phyloP scores from a whole-genome alignment of 2,888 invertebrate genomes.

The Athripsodes cinereus region DNA sequence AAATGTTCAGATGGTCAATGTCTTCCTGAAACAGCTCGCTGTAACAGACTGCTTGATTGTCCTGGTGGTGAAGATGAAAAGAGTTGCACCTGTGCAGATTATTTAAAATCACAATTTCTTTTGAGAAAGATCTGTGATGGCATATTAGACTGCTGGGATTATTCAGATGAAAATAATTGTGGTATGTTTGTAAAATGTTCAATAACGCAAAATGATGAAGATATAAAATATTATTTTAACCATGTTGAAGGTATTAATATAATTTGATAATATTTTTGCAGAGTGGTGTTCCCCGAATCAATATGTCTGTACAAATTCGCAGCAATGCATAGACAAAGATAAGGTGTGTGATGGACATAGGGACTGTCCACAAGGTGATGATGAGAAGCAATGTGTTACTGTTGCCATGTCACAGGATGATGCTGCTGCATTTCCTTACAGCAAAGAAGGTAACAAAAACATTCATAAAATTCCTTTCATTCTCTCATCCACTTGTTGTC shows the following conservation, averaged over 20 bases:
- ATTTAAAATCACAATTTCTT: conserved; percentile 61
- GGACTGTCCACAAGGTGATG: conserved; percentile 69
- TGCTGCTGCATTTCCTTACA: conserved; percentile 56
- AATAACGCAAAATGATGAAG: too few relatives aligned
- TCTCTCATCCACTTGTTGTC: background rate
- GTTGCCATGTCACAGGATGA: conserved; percentile 51
- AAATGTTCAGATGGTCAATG: conserved; percentile 60
- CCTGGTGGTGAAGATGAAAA: conserved; percentile 64
- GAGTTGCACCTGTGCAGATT: conserved; percentile 70
- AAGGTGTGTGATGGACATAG: conserved; percentile 65
- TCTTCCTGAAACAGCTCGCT: conserved; percentile 57
- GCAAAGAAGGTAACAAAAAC: conserved; percentile 51
- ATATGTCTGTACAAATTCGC: conserved; percentile 68
- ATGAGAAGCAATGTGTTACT: conserved; percentile 69
- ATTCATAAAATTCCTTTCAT: too few relatives aligned
- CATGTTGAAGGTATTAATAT: too few relatives aligned
- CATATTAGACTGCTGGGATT: conserved; percentile 73
- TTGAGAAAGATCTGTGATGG: conserved; percentile 74
- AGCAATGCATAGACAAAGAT: conserved; percentile 58
- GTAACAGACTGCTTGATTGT: conserved; percentile 67
- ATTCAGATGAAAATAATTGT: conserved; percentile 69
- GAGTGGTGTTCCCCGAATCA: conserved; percentile 69
- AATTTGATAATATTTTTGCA: conserved; percentile 39
- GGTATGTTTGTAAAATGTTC: conserved; percentile 43
- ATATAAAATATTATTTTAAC: too few relatives aligned